Evolutionary conservation across 1,140 invertebrate genomes (phyloP), one percentile per base, ranked within the genome.

Genomic region (Zaprionus ghesquierei): DNA sequence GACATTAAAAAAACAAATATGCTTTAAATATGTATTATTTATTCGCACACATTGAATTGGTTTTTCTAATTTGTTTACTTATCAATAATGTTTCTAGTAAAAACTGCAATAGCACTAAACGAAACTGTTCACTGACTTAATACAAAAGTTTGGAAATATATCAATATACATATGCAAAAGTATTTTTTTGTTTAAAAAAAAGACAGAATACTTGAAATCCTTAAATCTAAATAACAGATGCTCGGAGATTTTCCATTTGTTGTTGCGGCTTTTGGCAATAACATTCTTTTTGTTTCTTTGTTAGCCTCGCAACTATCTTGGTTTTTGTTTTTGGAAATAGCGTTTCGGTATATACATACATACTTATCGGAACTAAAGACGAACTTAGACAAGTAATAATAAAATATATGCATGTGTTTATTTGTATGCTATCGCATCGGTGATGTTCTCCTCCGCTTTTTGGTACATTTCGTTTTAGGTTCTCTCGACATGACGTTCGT

Each of bases 61-160:
- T 65, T 31, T 58, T 59, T 51, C 53, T 71, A 71, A 71, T 65
- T 71, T 10, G 5, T 71, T 71, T 65, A 71, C 61, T 71, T 71
- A 71, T 41, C 10, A 25, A 22, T 68, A 84, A 69, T 65, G 50
- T 77, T 85, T 77, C 74, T 85, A 68, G 65, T 85, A 77, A 85
- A 85, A 85, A 85, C 81, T 85, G 81, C 81, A 80, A 85, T 85
- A 85, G 81, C 81, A 85, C 69, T 85, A 77, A 85, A 85, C 77
- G 85, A 84, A 80, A 74, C 27, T 71, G 35, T 77, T 68, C 41
- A 80, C 69, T 85, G 80, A 77, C 81, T 71, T 85, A 86, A 85
- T 75, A 77, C 73, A 66, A n/a, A n/a, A 75, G 55, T 59, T 51
- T 76, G 81, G 81, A 85, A 84, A 84, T 69, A 79, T 80, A 77